These are phyloP conservation scores for Stichodactyla mertensii DNA, from an alignment of 64 coral and sea anemone genomes.

Conservation along the genomic window DNA sequence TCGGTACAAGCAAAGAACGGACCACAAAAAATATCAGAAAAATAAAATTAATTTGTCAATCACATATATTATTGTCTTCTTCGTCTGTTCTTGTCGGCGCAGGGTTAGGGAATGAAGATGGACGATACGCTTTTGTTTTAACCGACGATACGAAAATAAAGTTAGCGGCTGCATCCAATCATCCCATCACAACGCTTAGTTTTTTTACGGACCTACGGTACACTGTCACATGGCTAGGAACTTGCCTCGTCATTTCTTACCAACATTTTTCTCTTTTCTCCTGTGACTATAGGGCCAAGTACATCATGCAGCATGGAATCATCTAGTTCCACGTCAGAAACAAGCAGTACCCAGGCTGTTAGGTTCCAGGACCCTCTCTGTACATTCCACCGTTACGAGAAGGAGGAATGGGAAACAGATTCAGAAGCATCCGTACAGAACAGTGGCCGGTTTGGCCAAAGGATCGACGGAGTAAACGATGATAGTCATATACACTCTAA, in stretches of 20 bases:
- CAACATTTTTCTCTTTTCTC: not conserved
- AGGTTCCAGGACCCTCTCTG: conserved; percentile 33
- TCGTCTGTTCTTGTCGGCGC: too few species aligned
- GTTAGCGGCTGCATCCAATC: too few species aligned
- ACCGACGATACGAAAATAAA: too few species aligned
- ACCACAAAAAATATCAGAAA: too few species aligned
- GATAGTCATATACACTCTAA: not conserved
- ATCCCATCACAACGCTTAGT: too few species aligned
- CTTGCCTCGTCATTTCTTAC: not conserved
- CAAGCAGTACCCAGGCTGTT: conserved; percentile 7
- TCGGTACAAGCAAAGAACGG: too few species aligned
- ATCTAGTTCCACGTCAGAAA: not conserved
- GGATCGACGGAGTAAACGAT: not conserved
- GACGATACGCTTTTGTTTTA: too few species aligned
- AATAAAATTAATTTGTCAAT: too few species aligned
- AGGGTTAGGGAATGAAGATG: too few species aligned
- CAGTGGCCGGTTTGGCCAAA: not conserved
- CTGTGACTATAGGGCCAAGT: not conserved
- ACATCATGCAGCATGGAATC: not conserved
- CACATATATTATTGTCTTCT: too few species aligned
- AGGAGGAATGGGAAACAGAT: conserved; percentile 34
- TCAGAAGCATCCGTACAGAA: not conserved
- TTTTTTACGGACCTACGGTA: too few species aligned
- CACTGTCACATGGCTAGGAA: too few species aligned
- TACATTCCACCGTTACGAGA: conserved; percentile 28